Evolutionary conservation across 2,113 vertebrate species (phyloP), one percentile per base, ranked within the genome.

Genomic region (Elaphurus davidianus): DNA sequence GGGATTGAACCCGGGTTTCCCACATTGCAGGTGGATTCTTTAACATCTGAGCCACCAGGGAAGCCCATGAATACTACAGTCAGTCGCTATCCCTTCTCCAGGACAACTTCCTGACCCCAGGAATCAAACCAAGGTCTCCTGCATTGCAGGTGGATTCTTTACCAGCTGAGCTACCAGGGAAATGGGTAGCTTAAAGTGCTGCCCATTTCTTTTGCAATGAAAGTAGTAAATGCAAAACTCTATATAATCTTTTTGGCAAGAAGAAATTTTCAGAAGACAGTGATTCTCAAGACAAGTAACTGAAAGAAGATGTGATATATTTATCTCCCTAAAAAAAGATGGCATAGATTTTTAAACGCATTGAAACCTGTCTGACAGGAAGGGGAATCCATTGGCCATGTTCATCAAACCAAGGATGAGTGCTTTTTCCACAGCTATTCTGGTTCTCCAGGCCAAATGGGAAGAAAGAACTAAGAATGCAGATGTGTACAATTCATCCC

Each of bases 271-370:
- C 7, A 90, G 36, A 88, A 78, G 13, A 67, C 2, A 81, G n/a
- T 91, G 33, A 47, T 89, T 94, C 21, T 76, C 76, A 87, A 64
- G 54, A 27, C 82, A 96, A 86, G 3, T 78, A 43, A 74, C 79
- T 86, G 17, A 90, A 79, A 62, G 11, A 87, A 76, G 17, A 54
- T 85, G 23, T 43, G 13, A 85, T 47, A 55, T 60, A n/a, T 83
- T 93, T 93, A 64, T 71, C 6, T 85, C 81, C 21, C n/a, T 57
- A 13, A n/a, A 91, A 86, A 52, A 25, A 28, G 33, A 52, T 10
- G 19, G 21, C 25, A 85, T 57, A 43, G 23, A 59, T 81, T 96
- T 96, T 93, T 52, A 79, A 96, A 59, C 30, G 8, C 60, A 52
- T 88, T 89, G 33, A 86, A 92, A 47, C 4, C 2, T n/a, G 15